phyloP scores from a whole-genome alignment of 64 coral and sea anemone genomes.

The Anthopleura sola region DNA sequence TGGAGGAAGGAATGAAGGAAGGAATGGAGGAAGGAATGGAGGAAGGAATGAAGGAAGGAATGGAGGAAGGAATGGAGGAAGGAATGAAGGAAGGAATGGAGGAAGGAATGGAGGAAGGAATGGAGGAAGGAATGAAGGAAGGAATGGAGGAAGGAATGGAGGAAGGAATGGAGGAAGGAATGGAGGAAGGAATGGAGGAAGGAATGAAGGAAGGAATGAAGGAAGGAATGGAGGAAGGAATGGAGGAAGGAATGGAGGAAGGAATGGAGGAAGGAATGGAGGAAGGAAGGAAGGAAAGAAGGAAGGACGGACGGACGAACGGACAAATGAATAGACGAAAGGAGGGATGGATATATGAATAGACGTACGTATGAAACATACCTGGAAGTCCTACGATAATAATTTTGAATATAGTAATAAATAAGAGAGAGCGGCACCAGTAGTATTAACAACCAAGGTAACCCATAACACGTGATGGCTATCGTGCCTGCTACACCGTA shows the following conservation, averaged over 20 bases:
- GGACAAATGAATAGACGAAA: background rate
- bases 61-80: too few species aligned
- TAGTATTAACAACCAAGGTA: conserved; percentile 90
- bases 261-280: background rate
- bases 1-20: too few species aligned
- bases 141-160: too few species aligned
- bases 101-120: too few species aligned
- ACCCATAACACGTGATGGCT: conserved; percentile 93
- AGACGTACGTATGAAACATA: background rate
- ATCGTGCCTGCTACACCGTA: conserved; percentile 86
- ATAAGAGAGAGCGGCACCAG: conserved; percentile 77
- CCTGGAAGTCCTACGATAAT: conserved; percentile 93
- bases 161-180: too few species aligned
- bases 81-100: too few species aligned
- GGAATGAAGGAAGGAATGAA: background rate
- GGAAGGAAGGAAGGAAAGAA: background rate
- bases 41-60: too few species aligned
- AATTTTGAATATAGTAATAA: conserved; percentile 95
- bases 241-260: background rate
- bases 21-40: too few species aligned
- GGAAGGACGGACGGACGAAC: background rate
- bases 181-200: too few species aligned
- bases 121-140: too few species aligned
- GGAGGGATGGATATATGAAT: background rate
- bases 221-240: background rate